Evolutionary conservation across 2,113 vertebrate species (phyloP).

Genomic region (Sander vitreus): DNA sequence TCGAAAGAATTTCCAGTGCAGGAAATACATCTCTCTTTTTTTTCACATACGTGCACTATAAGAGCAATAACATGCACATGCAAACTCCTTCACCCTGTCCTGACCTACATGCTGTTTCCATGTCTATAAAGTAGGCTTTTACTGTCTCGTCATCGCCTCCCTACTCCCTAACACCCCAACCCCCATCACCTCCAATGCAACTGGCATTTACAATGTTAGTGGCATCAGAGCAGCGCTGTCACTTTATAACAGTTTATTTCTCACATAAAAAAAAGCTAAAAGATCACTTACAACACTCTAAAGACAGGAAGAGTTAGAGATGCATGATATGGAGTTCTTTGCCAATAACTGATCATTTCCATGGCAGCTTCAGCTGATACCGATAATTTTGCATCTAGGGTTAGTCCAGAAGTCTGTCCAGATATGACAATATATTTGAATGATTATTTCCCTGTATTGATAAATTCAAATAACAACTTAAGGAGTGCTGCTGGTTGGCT

Average conservation of each 20-base stretch:
- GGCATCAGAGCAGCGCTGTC: not conserved
- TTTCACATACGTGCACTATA: not conserved
- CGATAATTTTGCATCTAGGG: not conserved
- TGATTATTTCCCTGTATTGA: not conserved
- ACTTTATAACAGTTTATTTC: not conserved
- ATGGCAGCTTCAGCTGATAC: not conserved
- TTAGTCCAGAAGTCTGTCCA: not conserved
- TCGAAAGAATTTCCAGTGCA: not conserved
- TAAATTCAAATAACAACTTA: too few species aligned
- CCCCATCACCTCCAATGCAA: not conserved
- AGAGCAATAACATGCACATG: not conserved
- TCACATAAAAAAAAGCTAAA: conserved; percentile 5
- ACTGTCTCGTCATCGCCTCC: not conserved
- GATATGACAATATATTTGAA: not conserved
- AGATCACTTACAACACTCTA: not conserved
- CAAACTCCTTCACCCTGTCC: conserved; percentile 11
- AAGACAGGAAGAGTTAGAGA: not conserved
- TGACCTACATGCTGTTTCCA: conserved; percentile 54
- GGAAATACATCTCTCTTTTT: not conserved
- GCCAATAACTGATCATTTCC: not conserved
- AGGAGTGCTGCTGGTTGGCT: not conserved
- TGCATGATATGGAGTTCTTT: not conserved
- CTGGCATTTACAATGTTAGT: not conserved
- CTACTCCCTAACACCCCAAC: conserved; percentile 13
- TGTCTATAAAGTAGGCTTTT: conserved; percentile 35